Evolutionary conservation across 2,113 vertebrate genomes (phyloP), one percentile per base, ranked within the genome.

Genomic region (Bostrychus sinensis): DNA sequence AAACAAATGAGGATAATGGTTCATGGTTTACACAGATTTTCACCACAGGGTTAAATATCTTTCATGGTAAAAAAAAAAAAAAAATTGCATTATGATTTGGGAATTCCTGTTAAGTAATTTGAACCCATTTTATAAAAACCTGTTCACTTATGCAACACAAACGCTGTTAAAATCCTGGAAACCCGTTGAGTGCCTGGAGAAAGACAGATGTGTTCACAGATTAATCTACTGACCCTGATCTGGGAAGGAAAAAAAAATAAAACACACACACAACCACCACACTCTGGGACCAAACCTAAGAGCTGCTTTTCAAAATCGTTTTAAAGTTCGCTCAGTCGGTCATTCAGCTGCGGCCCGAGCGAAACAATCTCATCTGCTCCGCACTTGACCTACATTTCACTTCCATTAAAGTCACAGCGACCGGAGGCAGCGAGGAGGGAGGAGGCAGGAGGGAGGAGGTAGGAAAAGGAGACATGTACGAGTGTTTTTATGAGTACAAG

Each of bases 321-420:
- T 41, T 53, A 2, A 20, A 30, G 3, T 19, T 70, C 13, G 2
- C 22, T 16, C n/a, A n/a, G n/a, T n/a, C n/a, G n/a, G n/a, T n/a
- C n/a, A n/a, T n/a, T 13, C 23, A 13, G 13, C n/a, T 25, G 16
- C 16, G 8, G 25, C 25, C 22, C 13, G 68, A 48, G 17, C 70
- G 55, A 54, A 80, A 76, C 72, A 69, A 66, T 62, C 53, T 78
- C 66, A 79, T 76, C 71, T 59, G 72, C 36, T 62, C 56, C 36
- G 42, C 69, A 69, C 81, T 75, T 80, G 81, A 83, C 80, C 84
- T 6, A 78, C 14, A 86, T 89, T 73, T 72, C 57, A 62, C 72
- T 70, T 63, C 70, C 82, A 80, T 77, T 83, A 69, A 79, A 48
- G 45, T 48, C 53, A 22, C 28, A 28, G 17, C 13, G 50, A 42